phyloP scores from a whole-genome alignment of 2,797 vertebrate species.

The Chrosomus eos region DNA sequence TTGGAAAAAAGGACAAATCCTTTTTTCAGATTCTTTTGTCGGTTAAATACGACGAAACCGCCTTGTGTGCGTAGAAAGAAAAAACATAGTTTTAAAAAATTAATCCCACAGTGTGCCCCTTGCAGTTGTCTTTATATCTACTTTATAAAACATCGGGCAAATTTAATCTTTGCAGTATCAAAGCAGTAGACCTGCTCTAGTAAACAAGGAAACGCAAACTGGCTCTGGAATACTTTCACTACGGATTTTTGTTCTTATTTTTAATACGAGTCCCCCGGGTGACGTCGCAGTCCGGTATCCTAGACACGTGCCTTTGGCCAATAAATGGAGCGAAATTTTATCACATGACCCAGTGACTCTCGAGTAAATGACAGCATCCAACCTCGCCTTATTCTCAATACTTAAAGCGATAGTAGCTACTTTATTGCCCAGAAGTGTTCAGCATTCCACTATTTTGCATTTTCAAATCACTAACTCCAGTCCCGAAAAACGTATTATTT shows the following conservation, averaged over 20 bases:
- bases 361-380: constrained; percentile 78
- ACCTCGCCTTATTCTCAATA: constrained; percentile 55
- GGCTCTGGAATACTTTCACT: constrained; percentile 89
- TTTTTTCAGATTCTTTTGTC: constrained; percentile 39
- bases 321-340: constrained; percentile 68
- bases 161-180: constrained; percentile 10
- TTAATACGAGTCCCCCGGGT: constrained; percentile 84
- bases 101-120: constrained; percentile 61
- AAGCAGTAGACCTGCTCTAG: constrained; percentile 59
- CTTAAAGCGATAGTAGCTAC: constrained; percentile 74
- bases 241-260: constrained; percentile 91
- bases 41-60: constrained; percentile 61
- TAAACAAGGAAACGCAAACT: constrained; percentile 77
- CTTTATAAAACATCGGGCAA: constrained; percentile 7
- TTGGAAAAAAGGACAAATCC: constrained; percentile 39
- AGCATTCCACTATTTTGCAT: constrained; percentile 1
- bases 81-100: constrained; percentile 69
- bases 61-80: constrained; percentile 69
- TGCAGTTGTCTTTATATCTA: constrained; percentile 30
- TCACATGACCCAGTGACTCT: constrained; percentile 82
- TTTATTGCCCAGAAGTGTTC: constrained; percentile 13
- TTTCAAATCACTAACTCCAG: neutral
- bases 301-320: constrained; percentile 95
- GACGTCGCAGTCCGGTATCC: constrained; percentile 83
- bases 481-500: neutral